A percentile compares a stretch with the other conserved stretches of the same genome.
These are phyloP conservation scores for Trichogramma evanescens DNA, from an alignment of 2,888 invertebrate species.

Conservation along the genomic window DNA sequence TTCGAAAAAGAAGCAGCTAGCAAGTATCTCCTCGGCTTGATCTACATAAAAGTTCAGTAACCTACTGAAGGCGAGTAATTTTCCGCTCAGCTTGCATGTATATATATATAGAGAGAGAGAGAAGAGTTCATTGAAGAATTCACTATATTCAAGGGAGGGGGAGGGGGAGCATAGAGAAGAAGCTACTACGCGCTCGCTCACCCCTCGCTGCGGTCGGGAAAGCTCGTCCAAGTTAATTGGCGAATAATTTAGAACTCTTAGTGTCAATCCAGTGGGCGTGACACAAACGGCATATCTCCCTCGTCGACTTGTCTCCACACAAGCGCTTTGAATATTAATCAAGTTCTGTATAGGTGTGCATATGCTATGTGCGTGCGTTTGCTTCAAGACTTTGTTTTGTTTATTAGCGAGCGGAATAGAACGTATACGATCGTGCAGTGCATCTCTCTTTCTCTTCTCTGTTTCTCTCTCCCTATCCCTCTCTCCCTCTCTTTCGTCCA, in stretches of 20 bases:
- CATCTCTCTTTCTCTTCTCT: too few species aligned
- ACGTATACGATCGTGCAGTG: background rate
- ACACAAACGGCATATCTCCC: background rate
- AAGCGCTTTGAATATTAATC: conserved; percentile 15
- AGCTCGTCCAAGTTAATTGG: conserved; percentile 2
- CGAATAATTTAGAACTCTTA: conserved; percentile 14
- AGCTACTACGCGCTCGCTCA: background rate
- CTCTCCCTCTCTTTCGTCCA: background rate
- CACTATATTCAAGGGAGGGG: background rate
- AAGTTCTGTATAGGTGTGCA: background rate
- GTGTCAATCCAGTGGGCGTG: conserved; percentile 13
- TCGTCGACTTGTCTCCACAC: background rate
- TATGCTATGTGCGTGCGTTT: too few species aligned
- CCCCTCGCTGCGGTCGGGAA: too few species aligned
- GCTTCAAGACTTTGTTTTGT: too few species aligned
- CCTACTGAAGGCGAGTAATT: too few species aligned
- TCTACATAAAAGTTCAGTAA: too few species aligned
- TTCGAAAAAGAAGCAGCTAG: too few species aligned
- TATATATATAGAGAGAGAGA: too few species aligned
- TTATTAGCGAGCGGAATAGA: background rate
- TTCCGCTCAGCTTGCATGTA: too few species aligned
- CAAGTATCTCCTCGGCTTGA: too few species aligned
- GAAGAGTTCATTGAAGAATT: conserved; percentile 3
- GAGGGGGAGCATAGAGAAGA: background rate
- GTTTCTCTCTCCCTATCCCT: background rate